phyloP scores from a whole-genome alignment of 2,113 vertebrate genomes.

The Saccopteryx bilineata region DNA sequence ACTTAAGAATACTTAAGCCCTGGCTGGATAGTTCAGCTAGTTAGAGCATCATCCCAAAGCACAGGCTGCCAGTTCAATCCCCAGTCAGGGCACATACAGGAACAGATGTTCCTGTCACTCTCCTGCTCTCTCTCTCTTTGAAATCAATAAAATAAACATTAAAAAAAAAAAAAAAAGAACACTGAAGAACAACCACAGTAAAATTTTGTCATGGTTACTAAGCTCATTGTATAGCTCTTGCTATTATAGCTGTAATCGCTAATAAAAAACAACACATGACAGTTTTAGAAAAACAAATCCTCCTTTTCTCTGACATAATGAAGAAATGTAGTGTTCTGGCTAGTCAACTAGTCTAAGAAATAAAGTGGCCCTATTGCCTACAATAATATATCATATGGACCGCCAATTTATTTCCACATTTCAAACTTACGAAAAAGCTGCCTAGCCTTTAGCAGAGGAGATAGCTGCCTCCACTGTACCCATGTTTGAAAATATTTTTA shows the following conservation, averaged over 20 bases:
- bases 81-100: too few species aligned
- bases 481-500: slow-evolving; percentile 60
- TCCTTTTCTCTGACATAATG: background rate
- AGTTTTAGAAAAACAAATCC: background rate
- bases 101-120: too few species aligned
- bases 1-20: background rate
- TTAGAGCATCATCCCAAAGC: too few species aligned
- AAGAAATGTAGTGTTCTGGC: background rate
- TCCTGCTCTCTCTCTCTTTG: too few species aligned
- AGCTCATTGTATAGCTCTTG: background rate
- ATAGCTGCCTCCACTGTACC: background rate
- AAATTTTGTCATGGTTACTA: background rate
- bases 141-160: too few species aligned
- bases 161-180: background rate
- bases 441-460: background rate
- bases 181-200: background rate
- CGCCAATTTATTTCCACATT: background rate
- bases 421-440: slow-evolving; percentile 6
- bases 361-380: background rate
- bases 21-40: too few species aligned
- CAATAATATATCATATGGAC: background rate
- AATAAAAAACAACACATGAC: background rate
- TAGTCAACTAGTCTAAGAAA: slow-evolving; percentile 14
- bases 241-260: background rate
- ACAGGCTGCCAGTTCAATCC: too few species aligned